Base-by-base conservation (phyloP, 1,140 invertebrate genomes). In the Hyles vespertilio region DNA sequence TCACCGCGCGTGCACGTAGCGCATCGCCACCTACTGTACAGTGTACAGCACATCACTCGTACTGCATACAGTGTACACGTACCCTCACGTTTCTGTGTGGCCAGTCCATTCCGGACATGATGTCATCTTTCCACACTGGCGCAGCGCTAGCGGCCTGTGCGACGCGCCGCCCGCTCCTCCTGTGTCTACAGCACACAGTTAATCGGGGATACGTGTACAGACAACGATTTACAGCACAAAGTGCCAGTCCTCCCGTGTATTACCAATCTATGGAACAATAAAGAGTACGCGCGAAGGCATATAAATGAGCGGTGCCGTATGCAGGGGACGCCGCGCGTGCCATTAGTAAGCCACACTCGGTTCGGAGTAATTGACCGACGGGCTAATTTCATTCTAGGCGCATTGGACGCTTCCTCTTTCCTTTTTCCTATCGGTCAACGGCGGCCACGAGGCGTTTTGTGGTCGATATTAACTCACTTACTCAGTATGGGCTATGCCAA, bases 241-340 rank as follows among this genome's bases (percentile, higher is more conserved):
- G 72, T 84, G 81, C 63, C 82, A 85, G 79, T 84, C 81, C 83
- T 79, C 77, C 77, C 77, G 82, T 86, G 83, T 88, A 88, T 88
- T 88, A 88, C 85, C 82, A 67, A 86, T 80, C 80, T 81, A 85
- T 84, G 78, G 78, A 85, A 88, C 81, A 86, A 88, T 88, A 88
- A 86, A 88, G 78, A 72, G 77, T 72, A 66, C 69, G 77, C 72
- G 65, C 55, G 57, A 56, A 63, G 57, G 83, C 81, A 87, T 87
- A 83, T 74, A 74, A 82, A 88, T 85, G 72, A 80, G 70, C 67
- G 68, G 70, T 76, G 75, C 59, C 72, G 80, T 84, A 84, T 84
- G 72, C 82, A 77, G 64, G 68, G 56, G 68, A 74, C 81, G 79
- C 72, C 71, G 80, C 77, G 73, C 68, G 75, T 74, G 70, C 72